Evolutionary conservation across 2,797 vertebrate genomes (phyloP), one percentile per base, ranked within the genome.

Genomic region (Lindbergichthys nudifrons): DNA sequence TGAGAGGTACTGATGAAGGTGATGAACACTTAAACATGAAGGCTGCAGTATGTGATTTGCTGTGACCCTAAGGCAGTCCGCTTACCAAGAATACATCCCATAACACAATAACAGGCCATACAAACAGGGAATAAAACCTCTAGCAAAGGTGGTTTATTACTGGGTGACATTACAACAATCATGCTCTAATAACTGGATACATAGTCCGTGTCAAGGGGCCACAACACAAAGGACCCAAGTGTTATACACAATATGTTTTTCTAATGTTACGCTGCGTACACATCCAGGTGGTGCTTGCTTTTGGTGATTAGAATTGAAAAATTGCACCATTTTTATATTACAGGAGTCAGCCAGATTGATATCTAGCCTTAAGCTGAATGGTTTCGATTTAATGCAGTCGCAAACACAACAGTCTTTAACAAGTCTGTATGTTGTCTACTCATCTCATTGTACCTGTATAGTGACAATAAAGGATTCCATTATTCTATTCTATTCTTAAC

Each of bases 1-100:
- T 75, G 86, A 88, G 85, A 85, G 85, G 82, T 80, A 15, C 84
- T 89, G 87, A 91, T 87, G 90, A 88, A 87, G 90, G 88, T 88
- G 92, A 88, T 87, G 90, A 89, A 91, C 87, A 88, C 89, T 91
- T 87, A 86, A 90, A 93, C 90, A 85, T 87, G 89, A 91, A 87
- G 80, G 88, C 66, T 76, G 80, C 71, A 53, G 53, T 23, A 69
- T 77, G 89, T 82, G 88, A 91, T 91, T 92, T 85, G 79, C 81
- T 16, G 65, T 77, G 54, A 36, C 58, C 92, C 88, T 77, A 74
- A 16, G 92, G 92, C 76, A 41, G 76, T 75, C 85, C 75, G 80
- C 86, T 89, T 89, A 84, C 79, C 68, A 72, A 70, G 68, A 82
- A 88, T 67, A 77, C 79, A 88, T 85, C 87, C 79, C 73, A 72